A percentile compares a stretch with the other conserved stretches of the same genome.
Evolutionary conservation across 2,797 vertebrate genomes (phyloP).

Genomic region (Echiichthys vipera): DNA sequence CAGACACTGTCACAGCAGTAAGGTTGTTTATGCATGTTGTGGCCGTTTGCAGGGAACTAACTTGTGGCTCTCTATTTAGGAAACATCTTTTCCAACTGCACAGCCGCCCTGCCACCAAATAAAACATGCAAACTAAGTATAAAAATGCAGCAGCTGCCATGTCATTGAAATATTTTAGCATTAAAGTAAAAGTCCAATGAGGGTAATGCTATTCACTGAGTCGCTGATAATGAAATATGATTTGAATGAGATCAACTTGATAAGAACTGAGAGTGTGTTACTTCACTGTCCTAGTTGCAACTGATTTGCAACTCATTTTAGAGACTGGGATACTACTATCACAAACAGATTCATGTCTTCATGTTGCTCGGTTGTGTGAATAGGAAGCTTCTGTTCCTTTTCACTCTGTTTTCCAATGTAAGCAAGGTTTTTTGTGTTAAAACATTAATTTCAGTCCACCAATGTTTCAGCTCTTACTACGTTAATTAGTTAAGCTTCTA

Average conservation of each 20-base stretch:
- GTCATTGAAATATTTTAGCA: slow-evolving; percentile 14
- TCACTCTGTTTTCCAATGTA: not conserved
- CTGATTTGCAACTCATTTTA: slow-evolving; percentile 58
- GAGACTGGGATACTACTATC: not conserved
- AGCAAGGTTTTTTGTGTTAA: not conserved
- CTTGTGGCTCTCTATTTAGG: not conserved
- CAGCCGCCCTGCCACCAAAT: not conserved
- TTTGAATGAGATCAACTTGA: slow-evolving; percentile 41
- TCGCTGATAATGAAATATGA: slow-evolving; percentile 36
- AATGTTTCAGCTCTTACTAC: not conserved
- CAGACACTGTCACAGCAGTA: slow-evolving; percentile 19
- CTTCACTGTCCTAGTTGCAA: slow-evolving; percentile 54
- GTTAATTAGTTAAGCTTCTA: not conserved
- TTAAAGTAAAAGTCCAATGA: slow-evolving; percentile 30
- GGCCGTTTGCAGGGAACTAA: slow-evolving; percentile 25
- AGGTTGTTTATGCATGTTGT: slow-evolving; percentile 36
- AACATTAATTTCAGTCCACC: not conserved
- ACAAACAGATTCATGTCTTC: not conserved
- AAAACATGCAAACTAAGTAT: not conserved
- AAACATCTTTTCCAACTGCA: not conserved
- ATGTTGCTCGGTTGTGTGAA: not conserved
- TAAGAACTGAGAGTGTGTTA: slow-evolving; percentile 4
- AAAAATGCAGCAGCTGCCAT: not conserved
- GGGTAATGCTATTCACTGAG: slow-evolving; percentile 37
- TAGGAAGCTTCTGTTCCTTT: not conserved